A percentile compares a stretch with the other conserved stretches of the same genome.
These are phyloP conservation scores for Lethrus apterus DNA, from an alignment of 1,140 invertebrate genomes.

Conservation along the genomic window DNA sequence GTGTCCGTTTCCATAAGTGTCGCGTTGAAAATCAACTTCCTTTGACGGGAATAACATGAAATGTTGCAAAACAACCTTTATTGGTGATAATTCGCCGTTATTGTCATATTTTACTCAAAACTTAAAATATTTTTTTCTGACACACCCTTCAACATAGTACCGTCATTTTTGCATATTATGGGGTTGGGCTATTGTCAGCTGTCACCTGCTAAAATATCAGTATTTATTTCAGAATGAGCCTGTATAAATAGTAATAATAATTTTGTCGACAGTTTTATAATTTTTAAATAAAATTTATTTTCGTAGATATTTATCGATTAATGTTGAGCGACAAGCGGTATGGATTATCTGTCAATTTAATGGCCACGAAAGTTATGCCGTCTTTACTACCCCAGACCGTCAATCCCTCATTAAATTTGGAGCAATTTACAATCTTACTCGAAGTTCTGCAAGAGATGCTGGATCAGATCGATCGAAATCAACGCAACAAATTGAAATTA, in stretches of 20 bases:
- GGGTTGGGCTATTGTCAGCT: no score
- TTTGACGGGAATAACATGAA: no score
- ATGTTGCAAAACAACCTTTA: no score
- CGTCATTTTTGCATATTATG: no score
- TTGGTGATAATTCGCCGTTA: no score
- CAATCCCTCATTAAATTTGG: constrained; percentile 80
- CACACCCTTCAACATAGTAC: no score
- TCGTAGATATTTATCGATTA: constrained; percentile 82
- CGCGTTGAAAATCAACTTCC: no score
- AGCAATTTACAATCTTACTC: constrained; percentile 80
- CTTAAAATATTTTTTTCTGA: no score
- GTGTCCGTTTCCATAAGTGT: no score
- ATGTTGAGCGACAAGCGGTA: constrained; percentile 90
- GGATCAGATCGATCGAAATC: constrained; percentile 82
- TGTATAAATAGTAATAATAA: not conserved
- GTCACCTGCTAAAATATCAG: no score
- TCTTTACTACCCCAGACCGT: constrained; percentile 86
- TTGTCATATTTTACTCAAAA: no score
- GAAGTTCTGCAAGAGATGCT: constrained; percentile 92
- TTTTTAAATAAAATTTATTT: constrained; percentile 4
- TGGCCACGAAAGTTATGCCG: constrained; percentile 92
- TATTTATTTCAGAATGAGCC: no score
- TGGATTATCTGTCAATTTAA: constrained; percentile 82
- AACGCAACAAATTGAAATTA: constrained; percentile 74
- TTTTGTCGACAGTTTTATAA: not conserved